These are phyloP conservation scores for Rhynchopsitta pachyrhyncha DNA, from an alignment of 2,113 vertebrate species.

Conservation along the genomic window DNA sequence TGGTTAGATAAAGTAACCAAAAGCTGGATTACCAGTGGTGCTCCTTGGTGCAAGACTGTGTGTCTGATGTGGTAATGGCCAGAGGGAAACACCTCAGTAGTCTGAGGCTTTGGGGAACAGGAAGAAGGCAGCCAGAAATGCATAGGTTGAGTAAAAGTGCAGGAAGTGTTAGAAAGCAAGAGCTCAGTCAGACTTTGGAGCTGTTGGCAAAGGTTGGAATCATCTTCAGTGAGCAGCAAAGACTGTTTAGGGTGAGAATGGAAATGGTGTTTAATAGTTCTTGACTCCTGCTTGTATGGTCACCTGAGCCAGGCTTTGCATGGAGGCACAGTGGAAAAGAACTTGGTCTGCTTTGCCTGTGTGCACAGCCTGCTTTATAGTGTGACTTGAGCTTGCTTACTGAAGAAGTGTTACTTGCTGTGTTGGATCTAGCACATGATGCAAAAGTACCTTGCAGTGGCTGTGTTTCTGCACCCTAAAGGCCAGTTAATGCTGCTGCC, in stretches of 20 bases:
- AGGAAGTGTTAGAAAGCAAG: background rate
- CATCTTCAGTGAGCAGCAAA: background rate
- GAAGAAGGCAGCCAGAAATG: background rate
- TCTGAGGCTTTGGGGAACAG: background rate
- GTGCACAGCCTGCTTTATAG: background rate
- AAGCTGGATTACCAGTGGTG: background rate
- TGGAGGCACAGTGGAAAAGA: background rate
- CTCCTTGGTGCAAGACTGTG: background rate
- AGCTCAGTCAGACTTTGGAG: background rate
- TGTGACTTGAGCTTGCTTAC: no score
- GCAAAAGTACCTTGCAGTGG: background rate
- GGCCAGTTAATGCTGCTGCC: background rate
- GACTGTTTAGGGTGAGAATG: background rate
- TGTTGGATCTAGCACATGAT: rapidly evolving
- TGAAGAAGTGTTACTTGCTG: background rate
- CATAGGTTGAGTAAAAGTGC: background rate
- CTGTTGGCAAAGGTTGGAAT: background rate
- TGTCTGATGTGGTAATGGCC: background rate
- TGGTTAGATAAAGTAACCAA: background rate
- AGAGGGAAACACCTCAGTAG: background rate
- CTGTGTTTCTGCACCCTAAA: background rate
- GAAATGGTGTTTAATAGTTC: background rate
- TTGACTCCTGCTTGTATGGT: background rate
- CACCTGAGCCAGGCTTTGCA: background rate
- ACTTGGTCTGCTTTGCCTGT: background rate